Conservation (phyloP, 92 coral and sea anemone genomes). For the Zoanthus solanderi region DNA sequence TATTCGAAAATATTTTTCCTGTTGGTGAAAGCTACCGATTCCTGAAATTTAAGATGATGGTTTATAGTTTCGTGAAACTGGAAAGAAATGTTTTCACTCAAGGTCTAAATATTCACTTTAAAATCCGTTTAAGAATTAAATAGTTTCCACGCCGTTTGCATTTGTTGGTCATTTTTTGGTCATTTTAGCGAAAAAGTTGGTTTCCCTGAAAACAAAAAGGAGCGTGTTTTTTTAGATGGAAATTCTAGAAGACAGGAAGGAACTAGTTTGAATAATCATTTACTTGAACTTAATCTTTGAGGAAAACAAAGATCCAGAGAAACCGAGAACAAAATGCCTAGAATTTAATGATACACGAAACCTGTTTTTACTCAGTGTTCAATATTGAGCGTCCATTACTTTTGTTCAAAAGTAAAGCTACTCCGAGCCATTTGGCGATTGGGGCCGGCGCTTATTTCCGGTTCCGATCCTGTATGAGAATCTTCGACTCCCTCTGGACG, state of each 20-base stretch:
- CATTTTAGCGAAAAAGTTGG: not conserved
- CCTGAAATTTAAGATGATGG: constrained; percentile 4
- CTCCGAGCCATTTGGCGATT: too few species aligned
- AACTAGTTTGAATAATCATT: not conserved
- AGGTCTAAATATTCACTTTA: not conserved
- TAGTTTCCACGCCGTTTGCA: not conserved
- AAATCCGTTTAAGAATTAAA: too few species aligned
- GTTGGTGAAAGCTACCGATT: not conserved
- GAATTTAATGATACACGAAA: too few species aligned
- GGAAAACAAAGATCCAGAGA: too few species aligned
- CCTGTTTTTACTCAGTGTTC: too few species aligned
- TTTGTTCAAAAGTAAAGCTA: too few species aligned
- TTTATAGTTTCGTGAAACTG: not conserved
- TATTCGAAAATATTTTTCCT: not conserved
- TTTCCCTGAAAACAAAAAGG: not conserved
- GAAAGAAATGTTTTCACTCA: not conserved
- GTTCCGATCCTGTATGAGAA: too few species aligned
- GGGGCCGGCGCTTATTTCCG: too few species aligned
- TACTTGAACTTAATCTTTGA: not conserved
- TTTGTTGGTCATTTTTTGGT: not conserved
- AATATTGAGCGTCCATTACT: too few species aligned
- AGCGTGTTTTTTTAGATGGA: too few species aligned
- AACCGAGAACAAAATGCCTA: too few species aligned
- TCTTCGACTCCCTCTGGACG: too few species aligned
- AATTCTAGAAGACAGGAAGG: not conserved